phyloP scores from a whole-genome alignment of 2,888 invertebrate genomes.

The Sialis lutaria region DNA sequence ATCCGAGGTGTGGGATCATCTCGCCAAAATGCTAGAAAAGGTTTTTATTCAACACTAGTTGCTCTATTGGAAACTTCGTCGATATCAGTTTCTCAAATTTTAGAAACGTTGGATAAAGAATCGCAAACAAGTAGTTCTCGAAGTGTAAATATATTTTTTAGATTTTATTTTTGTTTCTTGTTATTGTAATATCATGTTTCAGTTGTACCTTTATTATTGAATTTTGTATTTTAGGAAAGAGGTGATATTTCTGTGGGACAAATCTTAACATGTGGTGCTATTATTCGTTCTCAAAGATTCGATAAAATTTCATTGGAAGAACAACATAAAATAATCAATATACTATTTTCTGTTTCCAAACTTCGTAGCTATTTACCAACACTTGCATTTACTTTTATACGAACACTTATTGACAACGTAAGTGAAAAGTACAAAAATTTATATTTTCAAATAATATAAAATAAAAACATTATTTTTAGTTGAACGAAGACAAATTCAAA shows the following conservation, averaged over 20 bases:
- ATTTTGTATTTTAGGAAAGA: constrained; percentile 38
- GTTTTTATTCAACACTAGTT: constrained; percentile 52
- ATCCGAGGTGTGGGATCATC: constrained; percentile 57
- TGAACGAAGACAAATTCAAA: constrained; percentile 34
- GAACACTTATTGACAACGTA: constrained; percentile 39
- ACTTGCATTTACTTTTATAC: constrained; percentile 39
- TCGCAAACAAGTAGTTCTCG: constrained; percentile 43
- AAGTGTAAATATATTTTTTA: constrained; percentile 35
- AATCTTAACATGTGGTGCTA: constrained; percentile 50
- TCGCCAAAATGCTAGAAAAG: constrained; percentile 40
- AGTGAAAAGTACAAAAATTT: constrained; percentile 7
- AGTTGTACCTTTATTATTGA: not conserved
- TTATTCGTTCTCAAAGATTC: constrained; percentile 46
- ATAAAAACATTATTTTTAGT: constrained; percentile 19
- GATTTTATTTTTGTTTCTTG: constrained; percentile 1
- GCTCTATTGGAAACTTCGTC: constrained; percentile 32
- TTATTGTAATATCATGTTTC: not conserved
- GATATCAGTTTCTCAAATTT: constrained; percentile 31
- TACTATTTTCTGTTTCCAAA: constrained; percentile 33
- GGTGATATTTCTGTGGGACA: constrained; percentile 55
- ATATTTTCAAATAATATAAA: not conserved
- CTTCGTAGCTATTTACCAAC: constrained; percentile 43
- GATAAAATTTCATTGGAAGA: constrained; percentile 30
- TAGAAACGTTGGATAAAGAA: constrained; percentile 43
- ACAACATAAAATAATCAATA: constrained; percentile 26